Evolutionary conservation across 2,797 vertebrate species (phyloP), one percentile per base, ranked within the genome.

Genomic region (Nothura maculosa): DNA sequence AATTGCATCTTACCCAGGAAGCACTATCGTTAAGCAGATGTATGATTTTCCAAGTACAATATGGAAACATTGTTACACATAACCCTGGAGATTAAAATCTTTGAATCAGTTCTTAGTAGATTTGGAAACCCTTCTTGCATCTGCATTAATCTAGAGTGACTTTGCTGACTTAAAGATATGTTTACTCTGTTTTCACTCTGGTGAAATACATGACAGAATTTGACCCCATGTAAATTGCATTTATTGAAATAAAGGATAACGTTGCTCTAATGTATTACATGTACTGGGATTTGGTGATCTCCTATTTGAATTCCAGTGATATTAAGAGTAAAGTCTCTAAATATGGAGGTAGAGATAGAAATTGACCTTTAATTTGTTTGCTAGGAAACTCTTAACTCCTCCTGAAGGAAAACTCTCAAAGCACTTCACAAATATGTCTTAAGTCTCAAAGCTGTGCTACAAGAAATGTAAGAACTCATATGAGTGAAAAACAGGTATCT

Each of bases 391-490:
- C 77, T 63, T 57, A 79, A 27, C 48, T 43, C 48, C 42, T 91
- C 77, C 75, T 83, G 10, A 68, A 60, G 32, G 77, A 95, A 95
- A 22, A 21, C 10, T 91, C 28, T 91, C 55, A 81, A 81, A 94
- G 21, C n/a, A 30, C 47, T 83, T 76, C 40, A 30, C 52, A 96
- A 89, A 87, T 20, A 43, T 70, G 83, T 92, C 21, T 47, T 83
- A 54, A 73, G 22, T 63, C 32, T 79, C 72, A 52, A 58, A 89
- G 78, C 72, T 22, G 72, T 36, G 27, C 47, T 83, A 57, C 24
- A 78, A 67, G 69, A 66, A 21, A 87, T 21, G 66, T 16, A 81
- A 68, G 30, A 75, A 69, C 69, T 90, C 7, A 19, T 76, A 50
- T 6, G 87, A 40, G n/a, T 84, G 28, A 91, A 89, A 25, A 84